A percentile compares a stretch with the other conserved stretches of the same genome.
Evolutionary conservation across 1,140 invertebrate species (phyloP).

Genomic region (Drosophila persimilis): DNA sequence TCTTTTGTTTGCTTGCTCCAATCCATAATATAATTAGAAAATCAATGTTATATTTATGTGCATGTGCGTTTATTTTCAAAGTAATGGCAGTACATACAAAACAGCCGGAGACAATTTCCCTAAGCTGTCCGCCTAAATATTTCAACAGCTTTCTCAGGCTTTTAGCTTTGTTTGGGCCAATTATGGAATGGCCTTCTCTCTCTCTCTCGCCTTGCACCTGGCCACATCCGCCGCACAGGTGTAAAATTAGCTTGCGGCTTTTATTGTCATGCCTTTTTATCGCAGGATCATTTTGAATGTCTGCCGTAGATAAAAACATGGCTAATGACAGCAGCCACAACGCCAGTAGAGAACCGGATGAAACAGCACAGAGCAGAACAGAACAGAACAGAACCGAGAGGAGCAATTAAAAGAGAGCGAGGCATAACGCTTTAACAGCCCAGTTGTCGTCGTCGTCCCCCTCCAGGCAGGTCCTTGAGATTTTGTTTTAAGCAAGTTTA

Average conservation of each 20-base stretch:
- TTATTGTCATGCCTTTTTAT: conserved; percentile 62
- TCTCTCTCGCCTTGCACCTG: conserved; percentile 15
- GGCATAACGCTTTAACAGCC: conserved; percentile 53
- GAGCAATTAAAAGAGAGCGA: conserved; percentile 57
- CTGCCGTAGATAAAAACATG: conserved; percentile 55
- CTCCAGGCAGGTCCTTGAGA: conserved; percentile 41
- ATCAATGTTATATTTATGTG: conserved; percentile 42
- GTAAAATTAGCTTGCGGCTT: conserved; percentile 69
- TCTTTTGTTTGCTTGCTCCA: background rate
- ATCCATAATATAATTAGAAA: conserved; percentile 52
- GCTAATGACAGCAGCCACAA: conserved; percentile 55
- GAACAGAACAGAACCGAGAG: background rate
- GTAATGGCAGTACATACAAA: background rate
- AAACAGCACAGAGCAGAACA: conserved; percentile 11
- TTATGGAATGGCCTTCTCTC: conserved; percentile 40
- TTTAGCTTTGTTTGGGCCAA: conserved; percentile 39
- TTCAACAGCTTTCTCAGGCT: conserved; percentile 44
- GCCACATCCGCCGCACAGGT: conserved; percentile 59
- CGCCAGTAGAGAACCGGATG: background rate
- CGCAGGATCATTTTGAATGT: conserved; percentile 63
- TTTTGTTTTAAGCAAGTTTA: conserved; percentile 28
- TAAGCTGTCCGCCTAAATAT: conserved; percentile 61
- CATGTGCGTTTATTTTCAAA: conserved; percentile 12
- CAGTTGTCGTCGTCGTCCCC: conserved; percentile 10
- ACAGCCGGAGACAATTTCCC: conserved; percentile 34